Evolutionary conservation across 2,797 vertebrate genomes (phyloP).

Genomic region (Poecile montanus): DNA sequence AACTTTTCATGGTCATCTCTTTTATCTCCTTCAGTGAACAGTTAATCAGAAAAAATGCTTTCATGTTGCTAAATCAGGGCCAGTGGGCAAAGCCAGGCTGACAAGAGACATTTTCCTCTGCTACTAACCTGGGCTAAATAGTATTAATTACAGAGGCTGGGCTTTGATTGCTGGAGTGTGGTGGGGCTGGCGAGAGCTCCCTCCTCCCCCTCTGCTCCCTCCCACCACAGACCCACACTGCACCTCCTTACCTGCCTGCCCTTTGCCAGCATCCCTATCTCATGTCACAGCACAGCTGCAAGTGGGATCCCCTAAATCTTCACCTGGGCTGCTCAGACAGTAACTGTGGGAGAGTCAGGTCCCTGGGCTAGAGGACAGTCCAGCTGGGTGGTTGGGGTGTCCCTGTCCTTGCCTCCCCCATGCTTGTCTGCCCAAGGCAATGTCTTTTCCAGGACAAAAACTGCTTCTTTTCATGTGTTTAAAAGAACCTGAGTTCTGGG

Average conservation of each 20-base stretch:
- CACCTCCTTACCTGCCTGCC: not conserved
- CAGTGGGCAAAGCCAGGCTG: slow-evolving; percentile 70
- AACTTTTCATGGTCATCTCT: slow-evolving; percentile 74
- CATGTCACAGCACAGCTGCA: not conserved
- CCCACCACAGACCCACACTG: not conserved
- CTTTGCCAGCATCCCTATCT: not conserved
- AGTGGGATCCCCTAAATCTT: not conserved
- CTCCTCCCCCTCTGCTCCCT: not conserved
- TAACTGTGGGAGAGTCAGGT: not conserved
- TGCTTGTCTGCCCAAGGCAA: not conserved
- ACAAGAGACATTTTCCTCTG: slow-evolving; percentile 74
- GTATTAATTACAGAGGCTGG: slow-evolving; percentile 74
- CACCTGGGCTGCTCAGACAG: not conserved
- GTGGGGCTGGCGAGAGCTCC: not conserved
- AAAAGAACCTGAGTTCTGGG: not conserved
- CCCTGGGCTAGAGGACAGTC: not conserved
- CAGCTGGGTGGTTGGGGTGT: not conserved
- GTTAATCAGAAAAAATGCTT: slow-evolving; percentile 77
- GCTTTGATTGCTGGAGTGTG: slow-evolving; percentile 73
- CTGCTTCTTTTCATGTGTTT: not conserved
- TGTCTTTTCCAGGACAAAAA: not conserved
- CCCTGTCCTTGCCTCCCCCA: not conserved
- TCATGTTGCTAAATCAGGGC: slow-evolving; percentile 77
- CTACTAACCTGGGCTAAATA: slow-evolving; percentile 72
- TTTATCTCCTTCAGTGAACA: slow-evolving; percentile 76